Base-by-base conservation (phyloP, 2,888 invertebrate genomes). In the Leptopilina myrica region DNA sequence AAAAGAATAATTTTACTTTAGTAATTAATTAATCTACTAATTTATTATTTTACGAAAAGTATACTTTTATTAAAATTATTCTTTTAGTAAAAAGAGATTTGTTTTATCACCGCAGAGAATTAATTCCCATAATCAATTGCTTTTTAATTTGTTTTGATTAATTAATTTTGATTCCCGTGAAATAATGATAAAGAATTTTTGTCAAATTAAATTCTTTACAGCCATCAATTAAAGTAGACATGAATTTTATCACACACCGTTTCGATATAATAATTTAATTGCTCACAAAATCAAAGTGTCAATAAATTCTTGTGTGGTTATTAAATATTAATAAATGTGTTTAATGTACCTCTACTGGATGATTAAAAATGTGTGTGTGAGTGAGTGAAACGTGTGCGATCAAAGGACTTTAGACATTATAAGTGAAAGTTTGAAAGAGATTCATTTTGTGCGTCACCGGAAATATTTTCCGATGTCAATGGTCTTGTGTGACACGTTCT, bases 391-490 rank as follows among this genome's bases (percentile, higher is more conserved):
- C 20, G 14, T 46, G 49, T 46, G 49, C 20, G 20, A 53, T 69
- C 15, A 46, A 53, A 69, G 20, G 53, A 4, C 49, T 69, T 14
- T 11, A 69, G 49, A 49, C 49, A 49, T 49, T 49, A 20, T 20
- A 69, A 69, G 69, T 26, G 69, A 69, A 69, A 69, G 69, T 69
- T 69, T 49, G 15, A 26, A n/a, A 67, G 15, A 26, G 5, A 53
- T 69, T 49, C 53, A 12, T 26, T 69, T 14, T 53, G 49, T 26
- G 49, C 69, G 69, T 12, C 69, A 69, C 69, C 53, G 53, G 69
- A 69, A 69, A 53, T 69, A 69, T 53, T 69, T 69, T 69, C 49
- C 53, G 26, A 69, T 49, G 8, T 69, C 69, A 67, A 67, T 53
- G 26, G 69, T 49, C 49, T 53, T 69, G 15, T 15, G 15, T 59